Percentiles rank a stretch among this genome's conserved stretches.
Conservation (phyloP, 1,140 invertebrate genomes). For the Mesaphorura yosii region DNA sequence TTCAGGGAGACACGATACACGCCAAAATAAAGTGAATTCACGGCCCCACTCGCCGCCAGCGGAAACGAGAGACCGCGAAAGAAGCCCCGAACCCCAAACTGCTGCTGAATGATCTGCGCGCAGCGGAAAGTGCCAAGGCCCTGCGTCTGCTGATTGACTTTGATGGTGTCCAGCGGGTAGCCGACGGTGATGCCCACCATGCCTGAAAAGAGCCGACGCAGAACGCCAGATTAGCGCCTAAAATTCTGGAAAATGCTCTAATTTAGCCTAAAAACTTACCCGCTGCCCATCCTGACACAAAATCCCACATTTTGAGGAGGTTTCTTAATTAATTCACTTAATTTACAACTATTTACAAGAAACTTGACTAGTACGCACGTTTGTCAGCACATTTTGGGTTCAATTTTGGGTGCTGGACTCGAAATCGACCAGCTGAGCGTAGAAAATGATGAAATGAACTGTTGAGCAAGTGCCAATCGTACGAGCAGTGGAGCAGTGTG, state of each 20-base stretch:
- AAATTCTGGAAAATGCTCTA: not conserved
- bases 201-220: constrained; percentile 1
- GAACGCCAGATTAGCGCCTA: no score
- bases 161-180: constrained; percentile 59
- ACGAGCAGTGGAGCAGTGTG: no score
- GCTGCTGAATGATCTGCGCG: constrained; percentile 11
- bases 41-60: constrained; percentile 48
- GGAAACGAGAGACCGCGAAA: constrained; percentile 61
- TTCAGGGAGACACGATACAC: constrained; percentile 50
- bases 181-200: constrained; percentile 47
- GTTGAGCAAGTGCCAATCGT: no score
- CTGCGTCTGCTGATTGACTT: constrained; percentile 52
- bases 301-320: no score
- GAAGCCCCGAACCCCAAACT: constrained; percentile 41
- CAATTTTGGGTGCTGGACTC: no score
- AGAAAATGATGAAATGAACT: no score
- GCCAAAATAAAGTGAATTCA: constrained; percentile 63
- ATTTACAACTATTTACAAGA: no score
- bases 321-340: no score
- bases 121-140: constrained; percentile 33
- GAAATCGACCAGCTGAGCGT: no score
- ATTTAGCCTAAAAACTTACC: constrained; percentile 29
- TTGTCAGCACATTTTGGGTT: no score
- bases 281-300: constrained; percentile 33
- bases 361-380: no score